Base-by-base conservation (phyloP, 2,797 vertebrate genomes). In the Phoeniculus purpureus region DNA sequence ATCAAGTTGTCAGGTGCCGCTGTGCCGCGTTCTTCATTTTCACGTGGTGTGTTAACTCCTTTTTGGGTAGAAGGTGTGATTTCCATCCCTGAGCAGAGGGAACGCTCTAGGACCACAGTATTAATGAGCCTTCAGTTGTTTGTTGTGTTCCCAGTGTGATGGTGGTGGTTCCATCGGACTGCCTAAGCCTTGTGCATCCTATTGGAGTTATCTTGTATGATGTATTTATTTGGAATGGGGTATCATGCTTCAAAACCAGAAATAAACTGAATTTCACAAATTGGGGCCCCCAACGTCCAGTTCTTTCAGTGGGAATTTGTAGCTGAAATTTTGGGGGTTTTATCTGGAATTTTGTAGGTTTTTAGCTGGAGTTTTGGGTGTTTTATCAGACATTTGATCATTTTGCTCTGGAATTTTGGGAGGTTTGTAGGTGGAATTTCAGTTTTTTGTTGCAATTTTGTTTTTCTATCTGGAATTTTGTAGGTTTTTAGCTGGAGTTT, bases 141-240 rank as follows among this genome's bases (percentile, higher is more conserved):
- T 43, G 43, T 43, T 43, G 37, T 37, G 75, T 95, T 94, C 92
- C 88, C 65, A 60, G 0, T 91, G 93, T 94, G 64, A 94, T 95
- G 78, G 96, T 85, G 94, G 87, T 96, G 95, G 82, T 90, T 94
- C 51, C 76, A 91, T 59, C 95, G 95, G 96, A 86, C 90, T 95
- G 85, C 94, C 93, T 92, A 93, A 94, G 84, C 93, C 56, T 81
- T 95, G 86, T 95, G 87, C 95, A 96, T 97, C 96, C 93, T 92
- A 93, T 96, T 80, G 94, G 93, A 95, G 93, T 96, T 97, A 94
- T 96, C 94, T 96, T 96, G 96, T 97, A 96, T 97, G 94, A 96
- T 94, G 98, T 98, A 98, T 98, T 98, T 98, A 98, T 99, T 98
- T 98, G 98, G 98, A 97, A 98, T 96, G 98, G 98, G 98, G 88